Conservation (phyloP, 2,113 vertebrate genomes). For the Cichladusa arquata region DNA sequence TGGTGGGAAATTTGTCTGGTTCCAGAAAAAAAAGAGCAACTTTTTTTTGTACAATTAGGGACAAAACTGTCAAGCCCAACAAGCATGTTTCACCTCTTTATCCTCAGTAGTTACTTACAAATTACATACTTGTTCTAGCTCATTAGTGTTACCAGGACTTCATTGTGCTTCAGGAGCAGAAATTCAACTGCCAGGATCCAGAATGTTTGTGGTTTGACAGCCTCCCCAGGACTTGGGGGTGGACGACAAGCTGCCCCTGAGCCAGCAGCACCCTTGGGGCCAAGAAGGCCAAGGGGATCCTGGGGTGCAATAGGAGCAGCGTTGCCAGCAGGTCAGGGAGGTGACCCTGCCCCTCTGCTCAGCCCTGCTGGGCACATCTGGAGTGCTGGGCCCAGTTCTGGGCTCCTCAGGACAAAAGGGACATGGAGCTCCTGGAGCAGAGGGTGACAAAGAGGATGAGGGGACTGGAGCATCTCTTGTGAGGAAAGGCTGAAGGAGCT, state of each 20-base stretch:
- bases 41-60: neutral
- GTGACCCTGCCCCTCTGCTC: neutral
- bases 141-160: neutral
- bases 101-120: accelerated
- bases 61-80: accelerated
- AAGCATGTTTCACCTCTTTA: neutral
- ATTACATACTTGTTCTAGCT: neutral
- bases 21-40: neutral
- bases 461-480: neutral
- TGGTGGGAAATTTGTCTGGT: neutral
- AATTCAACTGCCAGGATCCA: accelerated
- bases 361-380: neutral
- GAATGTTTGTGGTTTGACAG: accelerated
- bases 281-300: too few species aligned
- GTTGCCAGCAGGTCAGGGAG: neutral
- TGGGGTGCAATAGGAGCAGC: neutral
- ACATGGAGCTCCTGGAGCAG: neutral
- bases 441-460: neutral
- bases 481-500: neutral
- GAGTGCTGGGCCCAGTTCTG: neutral
- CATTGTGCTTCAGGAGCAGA: neutral
- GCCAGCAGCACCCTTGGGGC: neutral
- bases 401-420: neutral
- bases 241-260: neutral
- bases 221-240: too few species aligned